phyloP scores from a whole-genome alignment of 2,113 vertebrate genomes.

The Eulemur rufifrons region DNA sequence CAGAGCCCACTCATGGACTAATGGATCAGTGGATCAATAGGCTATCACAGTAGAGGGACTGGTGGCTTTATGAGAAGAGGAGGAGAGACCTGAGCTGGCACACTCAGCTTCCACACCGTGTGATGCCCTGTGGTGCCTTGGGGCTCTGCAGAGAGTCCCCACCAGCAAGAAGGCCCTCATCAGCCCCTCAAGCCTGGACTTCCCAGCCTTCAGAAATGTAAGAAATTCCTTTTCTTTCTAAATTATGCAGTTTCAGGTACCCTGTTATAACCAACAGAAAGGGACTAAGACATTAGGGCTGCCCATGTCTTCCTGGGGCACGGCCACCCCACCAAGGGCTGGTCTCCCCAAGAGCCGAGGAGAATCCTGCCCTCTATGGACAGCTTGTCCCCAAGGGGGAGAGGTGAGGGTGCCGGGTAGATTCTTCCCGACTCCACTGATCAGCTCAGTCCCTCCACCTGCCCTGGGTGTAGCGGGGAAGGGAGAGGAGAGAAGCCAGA shows the following conservation, averaged over 20 bases:
- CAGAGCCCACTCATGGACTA: not conserved
- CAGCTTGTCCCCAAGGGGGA: not conserved
- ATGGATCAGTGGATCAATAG: not conserved
- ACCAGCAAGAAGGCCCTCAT: not conserved
- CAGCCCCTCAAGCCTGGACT: not conserved
- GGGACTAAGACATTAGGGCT: not conserved
- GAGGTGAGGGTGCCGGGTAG: not conserved
- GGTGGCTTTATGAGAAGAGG: not conserved
- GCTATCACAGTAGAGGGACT: not conserved
- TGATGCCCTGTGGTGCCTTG: not conserved
- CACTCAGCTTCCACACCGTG: not conserved
- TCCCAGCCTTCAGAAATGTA: not conserved
- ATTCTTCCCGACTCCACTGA: not conserved
- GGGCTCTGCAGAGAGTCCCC: not conserved
- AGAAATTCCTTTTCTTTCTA: not conserved
- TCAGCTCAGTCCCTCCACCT: not conserved
- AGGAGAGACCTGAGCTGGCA: not conserved
- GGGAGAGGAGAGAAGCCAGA: not conserved
- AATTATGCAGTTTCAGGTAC: not conserved
- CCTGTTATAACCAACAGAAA: not conserved
- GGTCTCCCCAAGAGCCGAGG: not conserved
- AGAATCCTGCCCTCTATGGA: not conserved
- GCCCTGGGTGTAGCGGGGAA: not conserved
- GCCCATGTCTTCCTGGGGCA: accelerated
- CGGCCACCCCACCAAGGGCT: not conserved